These are phyloP conservation scores for Stenotaenia linearis DNA, from an alignment of 2,888 invertebrate genomes.

Conservation along the genomic window DNA sequence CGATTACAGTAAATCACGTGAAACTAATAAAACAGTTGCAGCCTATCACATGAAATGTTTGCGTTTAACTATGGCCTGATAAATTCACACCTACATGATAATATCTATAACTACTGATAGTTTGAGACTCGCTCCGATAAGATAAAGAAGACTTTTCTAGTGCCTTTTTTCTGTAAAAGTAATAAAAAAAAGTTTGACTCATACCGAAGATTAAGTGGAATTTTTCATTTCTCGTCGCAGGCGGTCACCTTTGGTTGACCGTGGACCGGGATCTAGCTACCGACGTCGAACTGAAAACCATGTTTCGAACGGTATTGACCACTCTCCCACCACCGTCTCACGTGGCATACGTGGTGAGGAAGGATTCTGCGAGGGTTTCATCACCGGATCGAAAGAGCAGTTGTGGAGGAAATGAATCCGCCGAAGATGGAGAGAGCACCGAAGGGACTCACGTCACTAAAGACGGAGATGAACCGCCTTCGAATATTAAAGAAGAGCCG, in stretches of 20 bases:
- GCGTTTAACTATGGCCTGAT: not conserved
- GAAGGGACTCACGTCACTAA: not conserved
- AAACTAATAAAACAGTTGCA: not conserved
- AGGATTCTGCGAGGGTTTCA: not conserved
- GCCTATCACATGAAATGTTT: not conserved
- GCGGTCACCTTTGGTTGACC: constrained; percentile 29
- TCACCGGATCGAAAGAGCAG: not conserved
- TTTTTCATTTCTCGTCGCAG: not conserved
- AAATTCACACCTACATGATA: not conserved
- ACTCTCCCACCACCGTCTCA: not conserved
- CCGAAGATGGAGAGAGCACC: not conserved
- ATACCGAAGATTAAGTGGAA: not conserved
- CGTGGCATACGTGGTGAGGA: not conserved
- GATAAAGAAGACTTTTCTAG: not conserved
- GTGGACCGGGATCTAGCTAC: constrained; percentile 22
- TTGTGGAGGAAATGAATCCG: not conserved
- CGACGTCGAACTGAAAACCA: constrained; percentile 5
- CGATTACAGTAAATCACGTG: not conserved
- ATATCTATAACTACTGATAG: not conserved
- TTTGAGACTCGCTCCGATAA: not conserved
- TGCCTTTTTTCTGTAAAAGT: not conserved
- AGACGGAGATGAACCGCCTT: not conserved
- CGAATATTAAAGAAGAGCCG: constrained; percentile 20
- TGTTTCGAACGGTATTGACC: constrained; percentile 22
- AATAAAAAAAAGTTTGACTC: not conserved